These are phyloP conservation scores for Steatornis caripensis DNA, from an alignment of 2,113 vertebrate genomes.

Conservation along the genomic window DNA sequence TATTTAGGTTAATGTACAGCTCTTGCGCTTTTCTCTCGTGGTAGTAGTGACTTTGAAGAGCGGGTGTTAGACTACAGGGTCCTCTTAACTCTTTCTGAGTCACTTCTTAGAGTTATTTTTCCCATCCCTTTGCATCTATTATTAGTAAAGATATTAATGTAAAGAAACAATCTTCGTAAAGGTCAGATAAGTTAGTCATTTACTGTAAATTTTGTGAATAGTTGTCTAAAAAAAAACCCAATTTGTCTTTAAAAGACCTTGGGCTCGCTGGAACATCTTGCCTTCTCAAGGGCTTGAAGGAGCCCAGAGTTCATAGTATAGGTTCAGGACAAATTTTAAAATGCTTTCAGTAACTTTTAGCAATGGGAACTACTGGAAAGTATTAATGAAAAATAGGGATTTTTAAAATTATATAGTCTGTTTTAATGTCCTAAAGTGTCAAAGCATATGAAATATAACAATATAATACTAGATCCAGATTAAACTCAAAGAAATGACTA, in stretches of 20 bases:
- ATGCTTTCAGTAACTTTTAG: background rate
- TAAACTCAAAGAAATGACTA: background rate
- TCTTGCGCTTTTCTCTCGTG: background rate
- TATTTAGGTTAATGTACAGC: background rate
- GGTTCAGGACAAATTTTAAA: background rate
- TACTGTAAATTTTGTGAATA: background rate
- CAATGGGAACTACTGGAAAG: background rate
- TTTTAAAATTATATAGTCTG: background rate
- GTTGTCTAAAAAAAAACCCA: background rate
- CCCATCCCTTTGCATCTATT: background rate
- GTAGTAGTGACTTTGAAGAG: background rate
- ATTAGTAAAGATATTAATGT: background rate
- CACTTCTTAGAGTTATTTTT: background rate
- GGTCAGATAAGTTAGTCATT: background rate
- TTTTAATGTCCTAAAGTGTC: background rate
- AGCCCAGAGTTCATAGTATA: background rate
- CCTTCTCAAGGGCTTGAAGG: background rate
- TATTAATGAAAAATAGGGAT: background rate
- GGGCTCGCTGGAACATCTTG: background rate
- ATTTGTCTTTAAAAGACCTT: background rate
- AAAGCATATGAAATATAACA: background rate
- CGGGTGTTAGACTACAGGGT: background rate
- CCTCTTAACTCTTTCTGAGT: background rate
- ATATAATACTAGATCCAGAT: background rate
- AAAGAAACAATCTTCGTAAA: background rate